Conservation (phyloP, 2,797 vertebrate species). For the Sebastes itinus region DNA sequence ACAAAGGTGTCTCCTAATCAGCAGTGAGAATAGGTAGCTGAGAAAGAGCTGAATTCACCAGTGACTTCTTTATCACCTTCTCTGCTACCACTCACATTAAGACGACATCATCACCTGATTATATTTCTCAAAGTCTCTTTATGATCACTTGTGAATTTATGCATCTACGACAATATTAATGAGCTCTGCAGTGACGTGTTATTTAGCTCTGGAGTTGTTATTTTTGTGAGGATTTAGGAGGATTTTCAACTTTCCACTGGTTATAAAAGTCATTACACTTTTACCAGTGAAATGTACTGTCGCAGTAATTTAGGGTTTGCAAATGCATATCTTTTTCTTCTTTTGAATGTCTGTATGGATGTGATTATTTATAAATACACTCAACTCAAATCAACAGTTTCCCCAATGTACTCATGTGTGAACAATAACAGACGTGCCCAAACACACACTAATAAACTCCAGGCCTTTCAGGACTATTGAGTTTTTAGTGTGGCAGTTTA, state of each 20-base stretch:
- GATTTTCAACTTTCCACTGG: background rate
- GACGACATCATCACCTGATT: background rate
- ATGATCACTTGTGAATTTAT: background rate
- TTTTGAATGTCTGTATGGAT: no score
- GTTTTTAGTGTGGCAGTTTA: background rate
- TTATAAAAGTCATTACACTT: background rate
- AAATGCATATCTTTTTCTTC: no score
- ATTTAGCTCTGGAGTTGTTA: background rate
- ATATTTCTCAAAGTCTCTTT: background rate
- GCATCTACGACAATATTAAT: background rate
- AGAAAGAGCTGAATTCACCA: background rate
- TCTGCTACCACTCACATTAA: background rate
- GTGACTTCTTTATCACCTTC: background rate
- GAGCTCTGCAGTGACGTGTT: background rate
- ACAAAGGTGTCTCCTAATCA: conserved; percentile 8
- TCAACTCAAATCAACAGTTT: background rate
- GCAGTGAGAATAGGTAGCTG: background rate
- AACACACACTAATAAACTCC: background rate
- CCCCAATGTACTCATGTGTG: background rate
- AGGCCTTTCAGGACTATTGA: background rate
- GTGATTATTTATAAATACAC: background rate
- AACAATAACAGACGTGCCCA: background rate
- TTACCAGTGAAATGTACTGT: background rate
- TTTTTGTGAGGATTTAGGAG: background rate
- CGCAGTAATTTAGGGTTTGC: accelerated